Percentiles rank a stretch among this genome's conserved stretches.
Evolutionary conservation across 1,140 invertebrate genomes (phyloP).

Genomic region (Dermatophagoides farinae): DNA sequence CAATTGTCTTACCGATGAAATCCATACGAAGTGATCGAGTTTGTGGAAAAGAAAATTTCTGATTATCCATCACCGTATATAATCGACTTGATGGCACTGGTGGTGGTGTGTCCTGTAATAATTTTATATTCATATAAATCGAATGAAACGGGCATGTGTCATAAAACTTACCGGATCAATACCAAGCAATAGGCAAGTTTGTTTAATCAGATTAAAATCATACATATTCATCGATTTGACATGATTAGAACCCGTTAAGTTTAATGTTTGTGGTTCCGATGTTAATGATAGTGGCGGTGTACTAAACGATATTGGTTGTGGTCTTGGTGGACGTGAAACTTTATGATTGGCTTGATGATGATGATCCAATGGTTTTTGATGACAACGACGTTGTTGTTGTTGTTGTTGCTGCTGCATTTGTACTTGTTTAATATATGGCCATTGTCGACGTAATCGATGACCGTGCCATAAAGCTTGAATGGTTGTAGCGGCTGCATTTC

Average conservation of each 20-base stretch:
- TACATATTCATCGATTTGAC: slow-evolving; percentile 39
- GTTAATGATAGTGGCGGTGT: slow-evolving; percentile 22
- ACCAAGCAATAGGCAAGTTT: slow-evolving; percentile 69
- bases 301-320: slow-evolving; percentile 52
- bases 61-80: slow-evolving; percentile 72
- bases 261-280: neutral
- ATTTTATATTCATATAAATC: neutral
- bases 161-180: slow-evolving; percentile 45
- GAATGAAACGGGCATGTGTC: neutral
- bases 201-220: slow-evolving; percentile 62
- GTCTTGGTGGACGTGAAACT: slow-evolving; percentile 37
- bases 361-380: neutral
- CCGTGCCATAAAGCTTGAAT: slow-evolving; percentile 57
- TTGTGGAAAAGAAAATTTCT: slow-evolving; percentile 79
- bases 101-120: slow-evolving; percentile 53
- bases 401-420: slow-evolving; percentile 3
- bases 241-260: slow-evolving; percentile 1
- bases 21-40: slow-evolving; percentile 70
- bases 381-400: neutral
- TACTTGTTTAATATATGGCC: slow-evolving; percentile 37
- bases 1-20: slow-evolving; percentile 41
- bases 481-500: slow-evolving; percentile 46
- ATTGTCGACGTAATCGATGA: slow-evolving; percentile 39
- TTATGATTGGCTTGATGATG: neutral
- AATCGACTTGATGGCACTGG: slow-evolving; percentile 66